phyloP scores from a whole-genome alignment of 2,888 invertebrate genomes.

The Pachydiplax longipennis region DNA sequence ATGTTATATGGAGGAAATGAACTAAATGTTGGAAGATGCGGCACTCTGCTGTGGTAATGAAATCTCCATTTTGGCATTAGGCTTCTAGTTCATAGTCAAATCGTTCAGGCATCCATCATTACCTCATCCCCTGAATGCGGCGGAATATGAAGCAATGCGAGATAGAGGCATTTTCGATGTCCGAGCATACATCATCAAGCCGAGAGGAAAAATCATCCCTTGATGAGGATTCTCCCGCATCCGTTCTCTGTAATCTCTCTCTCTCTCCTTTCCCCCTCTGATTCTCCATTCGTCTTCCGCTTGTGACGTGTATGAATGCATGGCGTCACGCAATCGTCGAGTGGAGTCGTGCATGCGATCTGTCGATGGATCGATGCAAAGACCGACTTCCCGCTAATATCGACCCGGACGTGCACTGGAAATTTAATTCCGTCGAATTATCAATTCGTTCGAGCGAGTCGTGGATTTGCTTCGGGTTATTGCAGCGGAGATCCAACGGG shows the following conservation, averaged over 20 bases:
- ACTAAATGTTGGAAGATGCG: too few species aligned
- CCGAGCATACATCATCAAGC: background rate
- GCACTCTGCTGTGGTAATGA: too few species aligned
- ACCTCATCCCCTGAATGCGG: too few species aligned
- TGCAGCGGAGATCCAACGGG: too few species aligned
- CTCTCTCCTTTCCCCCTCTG: background rate
- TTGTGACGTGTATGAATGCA: background rate
- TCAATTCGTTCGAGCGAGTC: background rate
- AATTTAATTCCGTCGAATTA: background rate
- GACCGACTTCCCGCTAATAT: slow-evolving; percentile 6
- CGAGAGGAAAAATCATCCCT: background rate
- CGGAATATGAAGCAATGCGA: background rate
- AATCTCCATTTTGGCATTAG: too few species aligned
- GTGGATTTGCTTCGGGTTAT: background rate
- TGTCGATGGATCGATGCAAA: background rate
- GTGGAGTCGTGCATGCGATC: slow-evolving; percentile 32
- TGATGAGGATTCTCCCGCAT: background rate
- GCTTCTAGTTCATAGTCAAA: too few species aligned
- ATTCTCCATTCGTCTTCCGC: background rate
- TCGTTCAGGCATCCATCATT: too few species aligned
- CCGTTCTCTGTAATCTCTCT: background rate
- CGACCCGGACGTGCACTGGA: slow-evolving; percentile 17
- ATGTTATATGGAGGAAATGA: too few species aligned
- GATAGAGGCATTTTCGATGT: background rate
- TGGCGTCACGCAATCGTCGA: slow-evolving; percentile 41